These are phyloP conservation scores for Aphaenogaster ashmeadi DNA, from an alignment of 1,140 invertebrate genomes.

Conservation along the genomic window DNA sequence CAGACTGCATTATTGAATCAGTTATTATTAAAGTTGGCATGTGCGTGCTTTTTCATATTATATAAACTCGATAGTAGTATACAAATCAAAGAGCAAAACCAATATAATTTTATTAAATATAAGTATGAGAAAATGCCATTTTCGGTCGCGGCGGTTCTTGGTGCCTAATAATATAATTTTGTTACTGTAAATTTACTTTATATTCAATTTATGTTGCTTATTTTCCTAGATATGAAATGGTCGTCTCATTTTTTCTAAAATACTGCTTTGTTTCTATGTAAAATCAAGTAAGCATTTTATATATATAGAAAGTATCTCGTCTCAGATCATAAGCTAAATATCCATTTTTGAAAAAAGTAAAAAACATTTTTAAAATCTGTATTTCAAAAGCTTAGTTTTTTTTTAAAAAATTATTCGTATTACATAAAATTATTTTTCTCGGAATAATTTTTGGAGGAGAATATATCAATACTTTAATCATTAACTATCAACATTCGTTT, in stretches of 20 bases:
- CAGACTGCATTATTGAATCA: neutral
- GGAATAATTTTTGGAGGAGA: neutral
- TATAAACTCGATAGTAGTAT: neutral
- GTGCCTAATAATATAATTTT: neutral
- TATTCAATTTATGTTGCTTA: neutral
- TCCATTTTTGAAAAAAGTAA: neutral
- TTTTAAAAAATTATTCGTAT: neutral
- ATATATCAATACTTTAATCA: neutral
- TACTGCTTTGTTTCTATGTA: neutral
- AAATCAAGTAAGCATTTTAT: neutral
- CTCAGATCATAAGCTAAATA: neutral
- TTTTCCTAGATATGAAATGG: neutral
- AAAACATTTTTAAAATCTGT: neutral
- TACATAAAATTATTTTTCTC: neutral
- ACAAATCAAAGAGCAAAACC: neutral
- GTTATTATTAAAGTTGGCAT: constrained; percentile 11
- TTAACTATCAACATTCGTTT: neutral
- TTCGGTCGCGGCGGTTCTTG: too few species aligned
- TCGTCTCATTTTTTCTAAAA: neutral
- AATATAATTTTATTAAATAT: neutral
- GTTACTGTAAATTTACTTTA: neutral
- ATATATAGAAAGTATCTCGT: neutral
- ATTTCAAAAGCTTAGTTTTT: neutral
- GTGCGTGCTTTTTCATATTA: neutral
- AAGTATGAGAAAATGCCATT: too few species aligned